A percentile compares a stretch with the other conserved stretches of the same genome.
Evolutionary conservation across 2,113 vertebrate genomes (phyloP).

Genomic region (Triplophysa tibetana): DNA sequence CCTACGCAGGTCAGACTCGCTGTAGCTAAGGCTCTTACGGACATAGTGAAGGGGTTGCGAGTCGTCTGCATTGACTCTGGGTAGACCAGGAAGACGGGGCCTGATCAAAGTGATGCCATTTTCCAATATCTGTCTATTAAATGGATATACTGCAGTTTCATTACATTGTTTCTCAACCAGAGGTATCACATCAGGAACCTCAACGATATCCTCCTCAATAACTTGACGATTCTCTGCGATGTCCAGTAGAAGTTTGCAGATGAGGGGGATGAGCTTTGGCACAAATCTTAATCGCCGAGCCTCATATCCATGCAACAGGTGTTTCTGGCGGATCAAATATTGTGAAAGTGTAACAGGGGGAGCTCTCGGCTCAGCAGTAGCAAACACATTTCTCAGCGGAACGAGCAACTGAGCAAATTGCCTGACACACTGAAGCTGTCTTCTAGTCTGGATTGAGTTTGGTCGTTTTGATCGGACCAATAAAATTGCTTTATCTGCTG

Average conservation of each 20-base stretch:
- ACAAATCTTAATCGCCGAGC: slow-evolving; percentile 84
- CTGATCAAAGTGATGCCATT: slow-evolving; percentile 57
- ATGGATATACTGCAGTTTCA: slow-evolving; percentile 65
- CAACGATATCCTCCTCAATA: slow-evolving; percentile 78
- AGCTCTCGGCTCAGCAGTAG: slow-evolving; percentile 79
- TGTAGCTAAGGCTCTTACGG: slow-evolving; percentile 88
- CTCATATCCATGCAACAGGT: slow-evolving; percentile 90
- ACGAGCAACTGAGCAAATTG: slow-evolving; percentile 89
- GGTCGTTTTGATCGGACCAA: slow-evolving; percentile 89
- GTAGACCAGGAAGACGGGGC: slow-evolving; percentile 64
- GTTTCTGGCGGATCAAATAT: slow-evolving; percentile 88
- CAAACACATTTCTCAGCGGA: slow-evolving; percentile 87
- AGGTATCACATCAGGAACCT: slow-evolving; percentile 76
- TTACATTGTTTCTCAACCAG: slow-evolving; percentile 81
- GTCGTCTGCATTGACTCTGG: slow-evolving; percentile 70
- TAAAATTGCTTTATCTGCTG: slow-evolving; percentile 89
- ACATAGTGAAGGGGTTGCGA: slow-evolving; percentile 79
- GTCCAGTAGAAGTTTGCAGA: slow-evolving; percentile 85
- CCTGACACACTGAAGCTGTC: slow-evolving; percentile 86
- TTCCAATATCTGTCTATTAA: slow-evolving; percentile 68
- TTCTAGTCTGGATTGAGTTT: slow-evolving; percentile 91
- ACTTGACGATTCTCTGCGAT: slow-evolving; percentile 87
- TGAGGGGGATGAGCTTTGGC: slow-evolving; percentile 87
- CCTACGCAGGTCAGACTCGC: slow-evolving; percentile 87
- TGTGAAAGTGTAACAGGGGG: slow-evolving; percentile 84